A percentile compares a stretch with the other conserved stretches of the same genome.
These are phyloP conservation scores for Monochamus alternatus DNA, from an alignment of 2,888 invertebrate species.

Conservation along the genomic window DNA sequence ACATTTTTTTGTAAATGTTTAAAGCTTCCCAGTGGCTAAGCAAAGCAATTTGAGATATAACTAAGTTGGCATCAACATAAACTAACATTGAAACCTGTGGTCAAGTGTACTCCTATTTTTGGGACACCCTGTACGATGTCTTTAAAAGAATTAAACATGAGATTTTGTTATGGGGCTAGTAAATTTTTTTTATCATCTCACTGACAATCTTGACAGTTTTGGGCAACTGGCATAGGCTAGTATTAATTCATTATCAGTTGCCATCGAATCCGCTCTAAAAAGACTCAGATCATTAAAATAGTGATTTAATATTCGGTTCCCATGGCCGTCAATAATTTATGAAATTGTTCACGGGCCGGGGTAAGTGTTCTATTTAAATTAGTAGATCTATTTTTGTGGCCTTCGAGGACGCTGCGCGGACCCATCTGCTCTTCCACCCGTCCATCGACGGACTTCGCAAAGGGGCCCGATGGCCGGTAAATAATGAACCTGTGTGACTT, in stretches of 20 bases:
- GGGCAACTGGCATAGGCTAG: conserved; percentile 4
- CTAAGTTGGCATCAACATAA: no score
- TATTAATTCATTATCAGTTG: conserved; percentile 14
- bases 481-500: conserved; percentile 69
- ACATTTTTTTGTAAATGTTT: no score
- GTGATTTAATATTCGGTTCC: conserved; percentile 39
- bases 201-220: no score
- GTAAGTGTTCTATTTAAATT: conserved; percentile 57
- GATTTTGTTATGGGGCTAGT: no score
- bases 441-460: conserved; percentile 63
- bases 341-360: conserved; percentile 46
- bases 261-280: background rate
- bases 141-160: no score
- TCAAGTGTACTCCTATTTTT: no score
- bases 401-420: conserved; percentile 56
- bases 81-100: no score
- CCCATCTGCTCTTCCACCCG: conserved; percentile 34
- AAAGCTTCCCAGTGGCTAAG: no score
- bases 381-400: conserved; percentile 59
- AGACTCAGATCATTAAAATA: no score
- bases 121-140: no score
- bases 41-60: no score
- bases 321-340: conserved; percentile 49
- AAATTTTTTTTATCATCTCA: no score
- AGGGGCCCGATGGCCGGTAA: conserved; percentile 67